Conservation (phyloP, 2,113 vertebrate species). For the Brachirus orientalis region DNA sequence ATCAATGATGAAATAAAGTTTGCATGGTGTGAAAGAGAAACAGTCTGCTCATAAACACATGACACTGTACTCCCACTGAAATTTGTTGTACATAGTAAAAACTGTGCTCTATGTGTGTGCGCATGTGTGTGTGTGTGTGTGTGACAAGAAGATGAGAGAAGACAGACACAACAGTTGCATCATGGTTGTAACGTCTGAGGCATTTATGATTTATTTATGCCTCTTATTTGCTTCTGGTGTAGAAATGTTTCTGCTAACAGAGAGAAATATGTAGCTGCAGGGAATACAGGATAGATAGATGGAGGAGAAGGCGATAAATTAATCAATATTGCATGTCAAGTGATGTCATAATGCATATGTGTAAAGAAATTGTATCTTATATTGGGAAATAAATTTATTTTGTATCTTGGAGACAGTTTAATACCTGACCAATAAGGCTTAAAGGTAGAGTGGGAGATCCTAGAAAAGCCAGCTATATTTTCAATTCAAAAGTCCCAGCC, state of each 20-base stretch:
- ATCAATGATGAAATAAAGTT: conserved; percentile 70
- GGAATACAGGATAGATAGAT: conserved; percentile 11
- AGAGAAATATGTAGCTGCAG: conserved; percentile 45
- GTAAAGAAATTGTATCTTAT: background rate
- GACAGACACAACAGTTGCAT: conserved; percentile 80
- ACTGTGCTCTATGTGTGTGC: conserved; percentile 33
- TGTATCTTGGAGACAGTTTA: background rate
- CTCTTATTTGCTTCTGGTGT: conserved; percentile 66
- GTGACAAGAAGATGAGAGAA: conserved; percentile 74
- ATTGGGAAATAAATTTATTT: background rate
- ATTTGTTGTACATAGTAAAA: conserved; percentile 54
- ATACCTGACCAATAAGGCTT: background rate
- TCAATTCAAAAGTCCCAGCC: too few relatives aligned
- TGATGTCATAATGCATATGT: too few relatives aligned
- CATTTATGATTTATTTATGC: conserved; percentile 76
- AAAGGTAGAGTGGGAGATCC: too few relatives aligned
- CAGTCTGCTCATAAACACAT: conserved; percentile 58
- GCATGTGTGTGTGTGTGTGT: conserved; percentile 8
- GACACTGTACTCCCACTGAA: conserved; percentile 65
- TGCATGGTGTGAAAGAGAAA: conserved; percentile 52
- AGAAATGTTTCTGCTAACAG: conserved; percentile 59
- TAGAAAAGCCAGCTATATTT: too few relatives aligned
- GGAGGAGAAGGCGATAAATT: background rate
- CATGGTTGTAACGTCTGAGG: conserved; percentile 75
- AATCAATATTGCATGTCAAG: conserved; percentile 1